Evolutionary conservation across 2,797 vertebrate genomes (phyloP).

Genomic region (Coregonus ussuriensis): DNA sequence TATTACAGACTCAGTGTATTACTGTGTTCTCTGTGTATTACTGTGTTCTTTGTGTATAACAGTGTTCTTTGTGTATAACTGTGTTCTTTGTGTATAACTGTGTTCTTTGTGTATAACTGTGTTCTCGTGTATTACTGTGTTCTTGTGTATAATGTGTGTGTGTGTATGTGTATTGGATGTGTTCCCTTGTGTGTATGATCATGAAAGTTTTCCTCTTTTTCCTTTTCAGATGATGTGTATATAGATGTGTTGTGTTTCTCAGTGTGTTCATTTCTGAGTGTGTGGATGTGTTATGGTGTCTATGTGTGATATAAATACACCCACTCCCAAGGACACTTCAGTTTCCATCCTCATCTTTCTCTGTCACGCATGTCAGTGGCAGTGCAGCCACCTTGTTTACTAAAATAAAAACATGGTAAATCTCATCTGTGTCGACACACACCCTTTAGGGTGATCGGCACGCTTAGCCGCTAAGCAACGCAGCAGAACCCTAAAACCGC

Average conservation of each 20-base stretch:
- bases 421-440: conserved; percentile 25
- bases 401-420: neutral
- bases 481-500: conserved; percentile 19
- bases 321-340: neutral
- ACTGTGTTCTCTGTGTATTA: no score
- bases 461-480: conserved; percentile 13
- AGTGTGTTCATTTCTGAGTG: neutral
- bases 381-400: conserved; percentile 18
- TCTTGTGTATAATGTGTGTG: no score
- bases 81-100: no score
- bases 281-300: neutral
- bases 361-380: neutral
- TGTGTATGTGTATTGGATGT: no score
- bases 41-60: no score
- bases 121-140: no score
- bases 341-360: neutral
- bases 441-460: conserved; percentile 17
- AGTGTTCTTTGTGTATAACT: no score
- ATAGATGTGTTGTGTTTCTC: neutral
- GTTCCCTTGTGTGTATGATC: neutral
- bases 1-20: no score
- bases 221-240: neutral
- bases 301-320: neutral
- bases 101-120: no score
- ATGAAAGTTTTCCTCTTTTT: neutral